Evolutionary conservation across 2,888 invertebrate genomes (phyloP).

Genomic region (Capitulum mitella): DNA sequence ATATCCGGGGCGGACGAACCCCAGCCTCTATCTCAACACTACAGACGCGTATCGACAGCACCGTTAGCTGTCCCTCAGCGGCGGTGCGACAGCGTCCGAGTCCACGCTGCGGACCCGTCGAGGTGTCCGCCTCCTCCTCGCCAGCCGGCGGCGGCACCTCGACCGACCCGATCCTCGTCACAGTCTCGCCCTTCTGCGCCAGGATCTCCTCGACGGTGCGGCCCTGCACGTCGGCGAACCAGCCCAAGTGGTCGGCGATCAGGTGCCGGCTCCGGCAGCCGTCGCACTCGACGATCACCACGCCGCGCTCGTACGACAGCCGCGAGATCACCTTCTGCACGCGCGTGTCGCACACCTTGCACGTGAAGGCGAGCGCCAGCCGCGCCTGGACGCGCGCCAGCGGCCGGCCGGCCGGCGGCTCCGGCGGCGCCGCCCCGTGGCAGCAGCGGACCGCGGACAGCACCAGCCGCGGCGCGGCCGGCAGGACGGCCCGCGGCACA

Average conservation of each 20-base stretch:
- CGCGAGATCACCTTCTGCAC: constrained; percentile 76
- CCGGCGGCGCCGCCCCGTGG: constrained; percentile 44
- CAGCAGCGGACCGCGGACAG: too few relatives aligned
- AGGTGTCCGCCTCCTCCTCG: too few relatives aligned
- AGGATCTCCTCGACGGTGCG: constrained; percentile 87
- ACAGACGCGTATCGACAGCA: too few relatives aligned
- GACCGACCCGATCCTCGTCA: constrained; percentile 48
- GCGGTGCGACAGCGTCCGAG: too few relatives aligned
- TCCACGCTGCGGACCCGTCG: too few relatives aligned
- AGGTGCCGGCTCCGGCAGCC: constrained; percentile 84
- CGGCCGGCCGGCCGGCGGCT: constrained; percentile 37
- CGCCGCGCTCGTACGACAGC: constrained; percentile 73
- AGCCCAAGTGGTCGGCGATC: constrained; percentile 91
- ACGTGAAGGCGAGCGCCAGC: constrained; percentile 70
- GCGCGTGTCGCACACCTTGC: constrained; percentile 74
- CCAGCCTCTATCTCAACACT: too few relatives aligned
- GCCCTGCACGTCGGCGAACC: constrained; percentile 73
- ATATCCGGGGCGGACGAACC: too few relatives aligned
- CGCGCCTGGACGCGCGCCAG: constrained; percentile 50
- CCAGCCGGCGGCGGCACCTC: too few relatives aligned
- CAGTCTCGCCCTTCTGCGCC: constrained; percentile 75
- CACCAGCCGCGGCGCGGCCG: constrained; percentile 38
- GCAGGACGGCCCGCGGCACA: not conserved
- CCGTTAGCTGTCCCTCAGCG: too few relatives aligned
- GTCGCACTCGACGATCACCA: constrained; percentile 83